Evolutionary conservation across 92 coral and sea anemone genomes (phyloP).

Genomic region (Siderastrea siderea): DNA sequence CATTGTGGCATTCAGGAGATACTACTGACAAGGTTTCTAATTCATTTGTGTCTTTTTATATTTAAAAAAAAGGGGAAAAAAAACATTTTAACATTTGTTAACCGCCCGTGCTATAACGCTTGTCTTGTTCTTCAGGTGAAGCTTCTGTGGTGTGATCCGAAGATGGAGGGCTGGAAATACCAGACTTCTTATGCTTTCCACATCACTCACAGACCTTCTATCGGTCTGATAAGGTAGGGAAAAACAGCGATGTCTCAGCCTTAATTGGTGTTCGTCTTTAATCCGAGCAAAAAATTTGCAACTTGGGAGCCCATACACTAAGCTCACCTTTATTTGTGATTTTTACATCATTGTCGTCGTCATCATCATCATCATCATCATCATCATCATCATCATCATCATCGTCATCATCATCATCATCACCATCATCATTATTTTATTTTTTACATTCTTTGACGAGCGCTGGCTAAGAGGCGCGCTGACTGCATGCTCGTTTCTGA

Average conservation of each 20-base stretch:
- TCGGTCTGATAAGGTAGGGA: slow-evolving; percentile 89
- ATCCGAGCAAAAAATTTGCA: no score
- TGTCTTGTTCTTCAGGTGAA: slow-evolving; percentile 67
- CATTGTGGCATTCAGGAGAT: slow-evolving; percentile 94
- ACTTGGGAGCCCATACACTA: no score
- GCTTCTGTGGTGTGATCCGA: slow-evolving; percentile 95
- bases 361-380: no score
- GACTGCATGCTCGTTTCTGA: no score
- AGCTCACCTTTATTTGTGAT: no score
- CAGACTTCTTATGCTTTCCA: slow-evolving; percentile 87
- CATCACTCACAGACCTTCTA: slow-evolving; percentile 90
- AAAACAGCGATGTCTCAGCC: not conserved
- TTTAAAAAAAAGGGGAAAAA: not conserved
- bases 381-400: no score
- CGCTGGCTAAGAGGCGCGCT: no score
- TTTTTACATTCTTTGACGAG: no score
- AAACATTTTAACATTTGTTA: not conserved
- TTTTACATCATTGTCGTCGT: no score
- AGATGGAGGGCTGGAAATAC: slow-evolving; percentile 95
- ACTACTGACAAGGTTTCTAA: slow-evolving; percentile 74
- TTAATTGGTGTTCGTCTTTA: not conserved
- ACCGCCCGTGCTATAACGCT: not conserved
- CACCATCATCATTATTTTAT: no score
- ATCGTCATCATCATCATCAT: no score
- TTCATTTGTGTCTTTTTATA: not conserved